These are phyloP conservation scores for Fistularia tabacaria DNA, from an alignment of 2,797 vertebrate genomes.

Conservation along the genomic window DNA sequence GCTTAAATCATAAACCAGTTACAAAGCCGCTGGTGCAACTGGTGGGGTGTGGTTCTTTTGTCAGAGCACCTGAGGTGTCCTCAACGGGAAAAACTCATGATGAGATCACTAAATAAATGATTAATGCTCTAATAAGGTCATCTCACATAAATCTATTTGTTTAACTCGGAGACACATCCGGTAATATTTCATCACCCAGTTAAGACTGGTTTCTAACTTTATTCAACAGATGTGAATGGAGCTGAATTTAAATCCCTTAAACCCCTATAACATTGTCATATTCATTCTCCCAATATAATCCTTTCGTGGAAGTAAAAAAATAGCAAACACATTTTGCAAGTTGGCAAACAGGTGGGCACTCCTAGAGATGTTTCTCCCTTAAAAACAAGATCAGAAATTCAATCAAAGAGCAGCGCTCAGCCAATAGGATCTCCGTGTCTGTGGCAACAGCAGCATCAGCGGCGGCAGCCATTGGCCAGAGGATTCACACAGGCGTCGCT, in stretches of 20 bases:
- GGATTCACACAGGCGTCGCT: constrained; percentile 47
- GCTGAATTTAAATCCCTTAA: constrained; percentile 2
- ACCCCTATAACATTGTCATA: constrained; percentile 8
- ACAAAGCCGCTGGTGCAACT: constrained; percentile 15
- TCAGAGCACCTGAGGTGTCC: constrained; percentile 6
- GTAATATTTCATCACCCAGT: neutral
- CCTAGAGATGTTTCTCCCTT: constrained; percentile 56
- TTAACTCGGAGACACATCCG: constrained; percentile 5
- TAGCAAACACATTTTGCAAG: constrained; percentile 25
- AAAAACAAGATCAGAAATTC: constrained; percentile 72
- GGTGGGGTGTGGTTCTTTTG: constrained; percentile 52
- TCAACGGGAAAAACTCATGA: neutral
- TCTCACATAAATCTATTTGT: no score
- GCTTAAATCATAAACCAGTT: no score
- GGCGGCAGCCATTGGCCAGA: constrained; percentile 56
- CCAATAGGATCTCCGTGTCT: constrained; percentile 65
- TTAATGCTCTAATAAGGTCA: neutral
- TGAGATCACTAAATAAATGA: neutral
- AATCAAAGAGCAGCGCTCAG: constrained; percentile 66
- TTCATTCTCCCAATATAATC: constrained; percentile 7
- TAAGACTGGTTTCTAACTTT: neutral
- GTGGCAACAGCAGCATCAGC: constrained; percentile 63
- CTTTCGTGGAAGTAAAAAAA: constrained; percentile 26
- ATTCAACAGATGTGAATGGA: constrained; percentile 3
- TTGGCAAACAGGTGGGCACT: constrained; percentile 67